Conservation (phyloP, 2,888 invertebrate genomes). For the Torymus texanus region DNA sequence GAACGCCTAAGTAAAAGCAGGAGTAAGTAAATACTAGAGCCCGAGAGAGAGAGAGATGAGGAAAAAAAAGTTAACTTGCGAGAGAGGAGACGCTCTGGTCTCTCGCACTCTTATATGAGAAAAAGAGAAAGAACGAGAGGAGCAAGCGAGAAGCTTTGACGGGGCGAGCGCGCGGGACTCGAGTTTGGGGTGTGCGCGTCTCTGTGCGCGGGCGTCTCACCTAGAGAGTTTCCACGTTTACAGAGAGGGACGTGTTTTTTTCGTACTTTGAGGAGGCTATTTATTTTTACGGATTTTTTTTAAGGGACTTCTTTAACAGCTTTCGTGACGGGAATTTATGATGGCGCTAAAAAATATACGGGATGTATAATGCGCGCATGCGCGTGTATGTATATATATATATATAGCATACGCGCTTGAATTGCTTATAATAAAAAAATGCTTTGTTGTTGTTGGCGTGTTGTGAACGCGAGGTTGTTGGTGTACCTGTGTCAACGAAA, state of each 20-base stretch:
- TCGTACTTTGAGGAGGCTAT: conserved; percentile 30
- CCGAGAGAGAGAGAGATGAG: background rate
- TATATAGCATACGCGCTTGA: no score
- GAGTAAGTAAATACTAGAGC: conserved; percentile 42
- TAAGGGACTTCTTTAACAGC: conserved; percentile 23
- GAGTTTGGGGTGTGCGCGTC: conserved; percentile 16
- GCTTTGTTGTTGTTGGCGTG: no score
- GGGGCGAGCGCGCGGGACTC: conserved; percentile 1
- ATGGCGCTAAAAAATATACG: background rate
- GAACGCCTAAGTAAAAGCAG: conserved; percentile 36
- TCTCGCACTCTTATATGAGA: background rate
- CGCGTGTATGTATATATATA: no score
- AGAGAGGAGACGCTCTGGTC: conserved; percentile 5
- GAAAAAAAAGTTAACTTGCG: conserved; percentile 37
- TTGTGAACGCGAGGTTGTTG: no score
- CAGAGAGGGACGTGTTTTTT: conserved; percentile 19
- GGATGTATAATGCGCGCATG: no score
- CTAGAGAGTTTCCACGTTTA: conserved; percentile 33
- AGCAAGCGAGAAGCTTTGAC: conserved; percentile 27
- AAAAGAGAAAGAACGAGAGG: background rate
- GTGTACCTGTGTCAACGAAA: no score
- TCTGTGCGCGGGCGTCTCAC: conserved; percentile 16
- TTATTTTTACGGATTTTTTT: conserved; percentile 50
- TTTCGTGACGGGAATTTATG: conserved; percentile 44
- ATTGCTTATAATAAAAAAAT: no score